These are phyloP conservation scores for Pseudochirops corinnae DNA, from an alignment of 2,797 vertebrate species.

Conservation along the genomic window DNA sequence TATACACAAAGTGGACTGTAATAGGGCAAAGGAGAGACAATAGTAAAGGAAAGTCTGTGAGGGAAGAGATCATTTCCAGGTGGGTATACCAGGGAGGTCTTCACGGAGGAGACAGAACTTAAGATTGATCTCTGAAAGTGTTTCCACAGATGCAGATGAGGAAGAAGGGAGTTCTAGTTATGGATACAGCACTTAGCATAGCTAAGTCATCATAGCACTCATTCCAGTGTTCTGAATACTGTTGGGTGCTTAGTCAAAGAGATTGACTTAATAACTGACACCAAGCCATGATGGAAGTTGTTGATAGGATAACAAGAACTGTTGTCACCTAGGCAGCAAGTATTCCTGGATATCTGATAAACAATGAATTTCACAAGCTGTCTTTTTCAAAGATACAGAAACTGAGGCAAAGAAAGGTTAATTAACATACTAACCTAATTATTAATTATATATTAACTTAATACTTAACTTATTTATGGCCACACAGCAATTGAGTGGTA, in stretches of 20 bases:
- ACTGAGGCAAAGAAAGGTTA: neutral
- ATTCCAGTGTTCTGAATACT: neutral
- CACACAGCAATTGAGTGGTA: neutral
- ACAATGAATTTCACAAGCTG: conserved; percentile 1
- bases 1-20: neutral
- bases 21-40: neutral
- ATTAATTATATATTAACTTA: neutral
- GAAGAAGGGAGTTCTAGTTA: neutral
- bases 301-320: neutral
- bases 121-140: neutral
- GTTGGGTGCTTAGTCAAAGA: neutral
- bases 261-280: conserved; percentile 24
- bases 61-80: neutral
- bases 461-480: neutral
- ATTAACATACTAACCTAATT: neutral
- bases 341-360: neutral
- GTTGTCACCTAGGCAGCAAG: neutral
- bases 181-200: neutral
- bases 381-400: conserved; percentile 32
- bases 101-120: neutral
- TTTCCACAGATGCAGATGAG: neutral
- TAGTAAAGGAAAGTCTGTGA: neutral
- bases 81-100: neutral
- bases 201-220: neutral
- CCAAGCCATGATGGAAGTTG: neutral